phyloP scores from a whole-genome alignment of 1,140 invertebrate genomes.

The Trissolcus basalis region DNA sequence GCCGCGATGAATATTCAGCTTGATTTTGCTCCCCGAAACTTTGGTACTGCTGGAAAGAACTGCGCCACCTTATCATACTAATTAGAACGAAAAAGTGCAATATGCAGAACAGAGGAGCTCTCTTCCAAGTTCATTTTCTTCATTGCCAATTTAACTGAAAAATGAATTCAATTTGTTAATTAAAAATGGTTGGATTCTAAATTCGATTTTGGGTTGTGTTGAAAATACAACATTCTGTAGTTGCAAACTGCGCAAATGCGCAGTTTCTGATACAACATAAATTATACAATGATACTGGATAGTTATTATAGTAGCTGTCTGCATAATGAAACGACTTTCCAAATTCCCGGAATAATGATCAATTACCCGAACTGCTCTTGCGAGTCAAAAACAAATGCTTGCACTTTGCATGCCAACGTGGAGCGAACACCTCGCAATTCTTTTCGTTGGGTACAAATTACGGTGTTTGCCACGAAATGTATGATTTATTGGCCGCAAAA shows the following conservation, averaged over 20 bases:
- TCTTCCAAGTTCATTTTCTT: background rate
- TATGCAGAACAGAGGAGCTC: conserved; percentile 23
- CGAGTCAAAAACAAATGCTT: background rate
- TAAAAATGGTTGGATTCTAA: too few species aligned
- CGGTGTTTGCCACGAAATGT: conserved; percentile 1
- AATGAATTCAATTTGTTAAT: too few species aligned
- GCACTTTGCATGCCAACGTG: background rate
- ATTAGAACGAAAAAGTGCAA: conserved; percentile 50
- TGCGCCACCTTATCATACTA: conserved; percentile 25
- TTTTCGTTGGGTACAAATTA: conserved; percentile 2
- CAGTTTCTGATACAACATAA: too few species aligned
- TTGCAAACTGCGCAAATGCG: too few species aligned
- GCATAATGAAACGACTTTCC: too few species aligned
- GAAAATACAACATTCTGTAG: too few species aligned
- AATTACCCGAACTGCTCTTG: too few species aligned
- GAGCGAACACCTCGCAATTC: background rate
- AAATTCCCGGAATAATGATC: too few species aligned
- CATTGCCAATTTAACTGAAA: too few species aligned
- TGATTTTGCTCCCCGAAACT: conserved; percentile 54
- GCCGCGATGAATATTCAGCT: conserved; percentile 60
- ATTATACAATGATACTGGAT: too few species aligned
- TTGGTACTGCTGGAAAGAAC: conserved; percentile 27
- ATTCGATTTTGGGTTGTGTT: too few species aligned
- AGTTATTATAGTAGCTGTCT: too few species aligned
- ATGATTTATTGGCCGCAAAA: conserved; percentile 4